These are phyloP conservation scores for Ruditapes philippinarum DNA, from an alignment of 1,140 invertebrate species.

Conservation along the genomic window DNA sequence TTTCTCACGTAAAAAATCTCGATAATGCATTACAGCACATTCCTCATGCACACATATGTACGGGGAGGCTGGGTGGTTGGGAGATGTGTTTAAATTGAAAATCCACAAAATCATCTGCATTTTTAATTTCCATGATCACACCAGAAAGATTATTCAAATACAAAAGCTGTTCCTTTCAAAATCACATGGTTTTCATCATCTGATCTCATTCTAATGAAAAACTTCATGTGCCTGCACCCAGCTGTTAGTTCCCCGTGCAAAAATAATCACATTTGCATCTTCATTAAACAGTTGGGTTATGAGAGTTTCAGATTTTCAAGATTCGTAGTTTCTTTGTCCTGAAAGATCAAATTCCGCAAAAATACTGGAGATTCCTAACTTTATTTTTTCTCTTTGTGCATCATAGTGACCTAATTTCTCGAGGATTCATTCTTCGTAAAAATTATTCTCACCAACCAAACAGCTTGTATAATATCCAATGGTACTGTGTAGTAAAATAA, in stretches of 20 bases:
- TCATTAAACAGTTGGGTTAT: neutral
- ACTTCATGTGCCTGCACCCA: neutral
- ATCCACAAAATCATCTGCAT: neutral
- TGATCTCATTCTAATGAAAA: neutral
- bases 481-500: too few species aligned
- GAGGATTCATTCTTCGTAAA: too few species aligned
- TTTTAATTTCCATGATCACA: neutral
- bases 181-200: neutral
- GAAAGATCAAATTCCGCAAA: neutral
- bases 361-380: too few species aligned
- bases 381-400: too few species aligned
- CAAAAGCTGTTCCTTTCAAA: neutral
- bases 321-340: neutral
- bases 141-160: neutral
- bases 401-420: too few species aligned
- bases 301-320: too few species aligned
- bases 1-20: neutral
- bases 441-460: too few species aligned
- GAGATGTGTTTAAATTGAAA: neutral
- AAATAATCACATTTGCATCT: constrained; percentile 21
- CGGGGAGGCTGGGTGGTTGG: too few species aligned
- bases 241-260: neutral
- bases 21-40: neutral
- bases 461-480: too few species aligned
- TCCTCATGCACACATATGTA: neutral